These are phyloP conservation scores for Drosophila histrio DNA, from an alignment of 2,888 invertebrate species.

Conservation along the genomic window DNA sequence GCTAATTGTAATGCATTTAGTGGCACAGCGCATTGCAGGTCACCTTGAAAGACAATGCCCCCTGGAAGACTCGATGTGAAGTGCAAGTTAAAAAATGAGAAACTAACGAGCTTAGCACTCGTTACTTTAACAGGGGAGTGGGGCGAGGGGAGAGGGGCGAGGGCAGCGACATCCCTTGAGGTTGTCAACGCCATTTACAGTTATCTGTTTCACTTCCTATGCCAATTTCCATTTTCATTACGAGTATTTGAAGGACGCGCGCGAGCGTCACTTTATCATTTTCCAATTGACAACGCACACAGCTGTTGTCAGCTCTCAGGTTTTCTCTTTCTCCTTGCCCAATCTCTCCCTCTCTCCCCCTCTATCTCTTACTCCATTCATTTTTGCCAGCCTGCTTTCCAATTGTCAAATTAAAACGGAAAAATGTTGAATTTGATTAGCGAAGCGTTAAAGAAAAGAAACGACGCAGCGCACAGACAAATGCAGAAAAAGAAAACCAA, in stretches of 20 bases:
- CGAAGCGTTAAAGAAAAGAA: slow-evolving; percentile 76
- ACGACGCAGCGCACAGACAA: slow-evolving; percentile 30
- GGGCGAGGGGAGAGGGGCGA: background rate
- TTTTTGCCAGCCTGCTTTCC: slow-evolving; percentile 54
- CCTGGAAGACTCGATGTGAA: background rate
- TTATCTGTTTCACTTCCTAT: slow-evolving; percentile 57
- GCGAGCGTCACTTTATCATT: slow-evolving; percentile 71
- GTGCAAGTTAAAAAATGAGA: slow-evolving; percentile 7
- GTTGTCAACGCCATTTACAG: slow-evolving; percentile 48
- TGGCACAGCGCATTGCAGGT: slow-evolving; percentile 45
- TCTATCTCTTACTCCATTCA: background rate
- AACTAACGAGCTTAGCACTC: slow-evolving; percentile 51
- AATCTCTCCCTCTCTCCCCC: background rate
- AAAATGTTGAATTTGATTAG: slow-evolving; percentile 80
- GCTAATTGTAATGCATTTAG: slow-evolving; percentile 76
- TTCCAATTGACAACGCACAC: slow-evolving; percentile 76
- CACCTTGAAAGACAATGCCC: slow-evolving; percentile 28
- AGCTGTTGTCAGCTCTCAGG: slow-evolving; percentile 60
- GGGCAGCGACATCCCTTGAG: slow-evolving; percentile 1
- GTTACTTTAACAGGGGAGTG: background rate
- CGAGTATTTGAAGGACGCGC: slow-evolving; percentile 23
- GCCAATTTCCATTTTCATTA: slow-evolving; percentile 69
- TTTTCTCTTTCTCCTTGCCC: background rate
- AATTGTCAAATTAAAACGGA: slow-evolving; percentile 79
- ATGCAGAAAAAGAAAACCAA: slow-evolving; percentile 21